Evolutionary conservation across 2,113 vertebrate genomes (phyloP).

Genomic region (Pollimyrus isidori): DNA sequence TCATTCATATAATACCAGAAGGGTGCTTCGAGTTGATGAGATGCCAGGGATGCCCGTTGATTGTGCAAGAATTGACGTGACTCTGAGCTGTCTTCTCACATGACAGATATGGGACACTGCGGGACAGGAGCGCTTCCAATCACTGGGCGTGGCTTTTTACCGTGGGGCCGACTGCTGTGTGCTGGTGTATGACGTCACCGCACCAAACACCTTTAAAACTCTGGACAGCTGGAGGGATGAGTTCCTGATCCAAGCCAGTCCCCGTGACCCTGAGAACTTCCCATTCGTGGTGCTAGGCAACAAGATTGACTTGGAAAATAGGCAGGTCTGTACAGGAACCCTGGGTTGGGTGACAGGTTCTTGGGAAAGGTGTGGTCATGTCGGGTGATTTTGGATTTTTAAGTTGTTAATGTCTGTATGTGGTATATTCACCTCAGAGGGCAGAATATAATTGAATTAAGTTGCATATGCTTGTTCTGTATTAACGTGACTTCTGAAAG

Average conservation of each 20-base stretch:
- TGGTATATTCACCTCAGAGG: not conserved
- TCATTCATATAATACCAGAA: not conserved
- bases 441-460: not conserved
- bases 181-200: conserved; percentile 78
- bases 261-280: conserved; percentile 78
- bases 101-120: conserved; percentile 83
- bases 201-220: conserved; percentile 78
- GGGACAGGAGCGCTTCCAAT: conserved; percentile 81
- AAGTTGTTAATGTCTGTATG: not conserved
- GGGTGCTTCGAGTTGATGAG: not conserved
- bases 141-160: conserved; percentile 80
- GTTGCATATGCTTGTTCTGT: not conserved
- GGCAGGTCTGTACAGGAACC: conserved; percentile 63
- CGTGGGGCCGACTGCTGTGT: conserved; percentile 81
- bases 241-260: conserved; percentile 81
- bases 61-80: not conserved
- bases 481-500: not conserved
- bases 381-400: not conserved
- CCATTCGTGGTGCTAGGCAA: conserved; percentile 81
- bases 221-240: conserved; percentile 80
- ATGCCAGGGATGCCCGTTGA: not conserved
- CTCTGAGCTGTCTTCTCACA: not conserved
- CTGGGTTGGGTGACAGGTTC: not conserved
- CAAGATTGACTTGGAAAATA: conserved; percentile 84
- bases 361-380: not conserved